Base-by-base conservation (phyloP, 2,797 vertebrate species). In the Kryptolebias ocellatus region DNA sequence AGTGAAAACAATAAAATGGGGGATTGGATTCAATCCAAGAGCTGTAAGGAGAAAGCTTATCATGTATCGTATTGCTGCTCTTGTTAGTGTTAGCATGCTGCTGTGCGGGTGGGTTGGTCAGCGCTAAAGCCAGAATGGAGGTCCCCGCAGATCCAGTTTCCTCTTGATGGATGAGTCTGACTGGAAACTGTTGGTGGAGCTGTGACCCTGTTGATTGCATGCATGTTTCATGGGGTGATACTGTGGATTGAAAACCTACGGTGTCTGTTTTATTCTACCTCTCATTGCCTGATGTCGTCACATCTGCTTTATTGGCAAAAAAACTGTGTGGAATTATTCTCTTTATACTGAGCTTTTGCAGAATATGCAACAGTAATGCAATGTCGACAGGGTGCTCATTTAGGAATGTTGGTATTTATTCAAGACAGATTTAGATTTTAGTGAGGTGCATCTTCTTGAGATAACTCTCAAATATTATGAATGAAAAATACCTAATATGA, bases 131-230 rank as follows among this genome's bases (percentile, higher is more conserved):
- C 82, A 80, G 84, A 74, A 89, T 85, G 82, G 81, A 91, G 80
- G 82, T 75, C 81, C 73, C 72, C 2, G 45, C 76, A 79, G 92
- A 91, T 92, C 88, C 86, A 87, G 91, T 92, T 94, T 90, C 92
- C 58, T 54, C 2, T 46, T 92, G 90, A 93, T 92, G 89, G 90
- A 93, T 93, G 86, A 79, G 78, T 78, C 89, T 89, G 87, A 84
- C 87, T 85, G 69, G 65, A 87, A 73, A 85, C 80, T 72, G 79
- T 64, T 57, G 64, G 74, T 76, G 76, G 74, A 83, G 89, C 87
- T 74, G 56, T 87, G 86, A 91, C 91, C 87, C 75, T 81, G 87
- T 84, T 93, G 90, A 93, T 92, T 93, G 83, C 89, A 90, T 92
- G 87, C 90, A 90, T 92, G 88, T 91, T 93, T 92, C 87, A 92